Evolutionary conservation across 2,797 vertebrate genomes (phyloP).

Genomic region (Danio aesculapii): DNA sequence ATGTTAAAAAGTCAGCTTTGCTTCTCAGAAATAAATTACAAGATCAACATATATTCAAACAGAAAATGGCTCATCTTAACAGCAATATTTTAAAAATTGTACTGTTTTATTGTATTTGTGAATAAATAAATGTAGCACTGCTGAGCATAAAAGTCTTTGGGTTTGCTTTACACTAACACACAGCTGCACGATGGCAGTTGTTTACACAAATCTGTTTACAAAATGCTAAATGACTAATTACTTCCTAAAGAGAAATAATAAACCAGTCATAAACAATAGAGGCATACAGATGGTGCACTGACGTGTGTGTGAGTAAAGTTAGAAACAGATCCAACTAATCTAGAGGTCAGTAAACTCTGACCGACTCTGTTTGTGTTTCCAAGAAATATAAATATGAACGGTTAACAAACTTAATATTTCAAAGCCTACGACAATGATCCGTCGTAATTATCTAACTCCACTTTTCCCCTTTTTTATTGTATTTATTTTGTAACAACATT

Average conservation of each 20-base stretch:
- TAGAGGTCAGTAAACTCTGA: conserved; percentile 44
- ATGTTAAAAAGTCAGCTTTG: too few relatives aligned
- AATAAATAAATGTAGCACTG: not conserved
- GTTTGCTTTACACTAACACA: not conserved
- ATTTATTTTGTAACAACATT: too few relatives aligned
- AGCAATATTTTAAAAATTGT: too few relatives aligned
- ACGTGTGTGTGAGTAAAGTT: conserved; percentile 35
- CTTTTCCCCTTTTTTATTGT: too few relatives aligned
- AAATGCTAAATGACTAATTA: not conserved
- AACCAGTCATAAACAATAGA: not conserved
- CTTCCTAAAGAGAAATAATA: conserved; percentile 5
- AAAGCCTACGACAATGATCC: not conserved
- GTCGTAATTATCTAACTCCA: too few relatives aligned
- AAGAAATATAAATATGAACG: conserved; percentile 5
- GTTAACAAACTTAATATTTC: not conserved
- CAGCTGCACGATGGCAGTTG: not conserved
- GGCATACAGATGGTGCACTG: not conserved
- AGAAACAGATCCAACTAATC: conserved; percentile 42
- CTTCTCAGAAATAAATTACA: too few relatives aligned
- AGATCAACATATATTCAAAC: too few relatives aligned
- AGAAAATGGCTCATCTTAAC: too few relatives aligned
- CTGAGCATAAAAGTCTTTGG: not conserved
- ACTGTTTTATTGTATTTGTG: too few relatives aligned
- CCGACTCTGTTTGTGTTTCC: not conserved
- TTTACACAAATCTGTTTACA: not conserved